Evolutionary conservation across 2,797 vertebrate genomes (phyloP).

Genomic region (Natrix natrix): DNA sequence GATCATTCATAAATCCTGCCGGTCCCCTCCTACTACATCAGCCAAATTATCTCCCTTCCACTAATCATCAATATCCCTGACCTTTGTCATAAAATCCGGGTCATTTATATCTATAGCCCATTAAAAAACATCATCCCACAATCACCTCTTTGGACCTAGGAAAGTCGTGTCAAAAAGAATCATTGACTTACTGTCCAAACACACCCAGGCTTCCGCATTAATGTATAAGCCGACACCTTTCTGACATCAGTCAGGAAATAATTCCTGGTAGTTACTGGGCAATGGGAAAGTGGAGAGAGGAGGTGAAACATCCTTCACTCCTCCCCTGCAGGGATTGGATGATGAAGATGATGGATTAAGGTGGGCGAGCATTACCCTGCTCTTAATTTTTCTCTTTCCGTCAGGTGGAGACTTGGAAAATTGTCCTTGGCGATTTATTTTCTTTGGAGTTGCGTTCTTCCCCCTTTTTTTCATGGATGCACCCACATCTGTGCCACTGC

Average conservation of each 20-base stretch:
- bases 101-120: conserved; percentile 66
- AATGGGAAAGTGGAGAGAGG: conserved; percentile 16
- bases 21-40: conserved; percentile 65
- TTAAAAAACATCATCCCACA: conserved; percentile 69
- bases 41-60: conserved; percentile 68
- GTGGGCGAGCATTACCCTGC: not conserved
- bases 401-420: not conserved
- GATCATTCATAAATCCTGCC: conserved; percentile 62
- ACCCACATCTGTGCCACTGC: not conserved
- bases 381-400: not conserved
- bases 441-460: not conserved
- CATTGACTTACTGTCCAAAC: conserved; percentile 74
- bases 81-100: conserved; percentile 74
- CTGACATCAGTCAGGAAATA: conserved; percentile 65
- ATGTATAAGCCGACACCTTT: conserved; percentile 55
- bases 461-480: not conserved
- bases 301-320: conserved; percentile 19
- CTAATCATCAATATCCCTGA: conserved; percentile 71
- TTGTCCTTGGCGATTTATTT: conserved; percentile 13
- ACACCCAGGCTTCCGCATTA: conserved; percentile 65
- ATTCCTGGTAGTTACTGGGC: conserved; percentile 34
- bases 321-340: conserved; percentile 18
- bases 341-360: conserved; percentile 47
- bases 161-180: conserved; percentile 73
- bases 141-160: conserved; percentile 69